Evolutionary conservation across 2,797 vertebrate species (phyloP).

Genomic region (Holocentrus rufus): DNA sequence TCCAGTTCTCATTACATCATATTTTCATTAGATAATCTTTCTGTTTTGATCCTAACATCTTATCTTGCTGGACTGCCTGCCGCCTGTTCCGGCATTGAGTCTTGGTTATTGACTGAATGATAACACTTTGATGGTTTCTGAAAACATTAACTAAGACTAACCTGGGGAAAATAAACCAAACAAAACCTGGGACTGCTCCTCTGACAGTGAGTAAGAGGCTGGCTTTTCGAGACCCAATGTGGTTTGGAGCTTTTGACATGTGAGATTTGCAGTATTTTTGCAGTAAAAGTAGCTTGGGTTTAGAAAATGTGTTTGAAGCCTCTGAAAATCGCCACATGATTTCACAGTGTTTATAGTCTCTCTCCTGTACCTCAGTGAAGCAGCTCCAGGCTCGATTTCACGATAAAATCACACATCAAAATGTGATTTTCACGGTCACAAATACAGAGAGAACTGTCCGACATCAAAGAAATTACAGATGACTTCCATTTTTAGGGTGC

Average conservation of each 20-base stretch:
- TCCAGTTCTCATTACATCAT: neutral
- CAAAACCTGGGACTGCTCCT: too few species aligned
- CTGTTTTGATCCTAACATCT: neutral
- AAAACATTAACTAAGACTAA: too few species aligned
- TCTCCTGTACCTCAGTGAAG: neutral
- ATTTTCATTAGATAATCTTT: neutral
- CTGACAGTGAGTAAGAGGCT: too few species aligned
- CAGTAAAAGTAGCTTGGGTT: too few species aligned
- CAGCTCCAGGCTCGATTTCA: neutral
- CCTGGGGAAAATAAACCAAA: too few species aligned
- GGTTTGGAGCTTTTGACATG: too few species aligned
- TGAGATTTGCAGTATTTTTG: too few species aligned
- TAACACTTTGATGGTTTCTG: conserved; percentile 1
- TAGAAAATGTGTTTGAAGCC: too few species aligned
- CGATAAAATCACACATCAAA: neutral
- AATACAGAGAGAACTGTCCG: neutral
- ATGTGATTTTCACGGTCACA: too few species aligned
- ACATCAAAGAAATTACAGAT: neutral
- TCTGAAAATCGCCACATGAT: too few species aligned
- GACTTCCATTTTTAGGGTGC: neutral
- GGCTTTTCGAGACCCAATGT: too few species aligned
- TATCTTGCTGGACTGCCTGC: neutral
- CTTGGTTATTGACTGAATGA: neutral
- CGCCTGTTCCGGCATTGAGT: neutral
- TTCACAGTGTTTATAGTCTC: too few species aligned